Conservation (phyloP, 2,888 invertebrate genomes). For the Dryobota labecula region DNA sequence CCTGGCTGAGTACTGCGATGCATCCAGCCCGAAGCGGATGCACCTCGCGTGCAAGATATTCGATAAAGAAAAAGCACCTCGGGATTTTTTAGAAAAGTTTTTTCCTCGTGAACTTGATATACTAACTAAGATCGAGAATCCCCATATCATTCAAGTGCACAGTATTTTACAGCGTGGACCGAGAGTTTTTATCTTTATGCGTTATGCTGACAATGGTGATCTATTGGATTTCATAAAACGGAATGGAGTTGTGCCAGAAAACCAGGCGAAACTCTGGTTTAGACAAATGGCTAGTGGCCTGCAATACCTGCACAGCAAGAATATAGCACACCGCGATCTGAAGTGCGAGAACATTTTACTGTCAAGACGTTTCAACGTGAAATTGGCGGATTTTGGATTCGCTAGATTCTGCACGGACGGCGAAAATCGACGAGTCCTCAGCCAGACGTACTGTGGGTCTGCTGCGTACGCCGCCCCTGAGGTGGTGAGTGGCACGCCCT, state of each 20-base stretch:
- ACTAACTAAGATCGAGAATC: slow-evolving; percentile 96
- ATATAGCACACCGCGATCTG: slow-evolving; percentile 97
- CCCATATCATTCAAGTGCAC: slow-evolving; percentile 97
- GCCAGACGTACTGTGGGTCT: slow-evolving; percentile 98
- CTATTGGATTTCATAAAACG: slow-evolving; percentile 95
- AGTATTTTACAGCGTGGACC: slow-evolving; percentile 96
- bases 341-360: slow-evolving; percentile 98
- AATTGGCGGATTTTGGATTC: slow-evolving; percentile 98
- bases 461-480: slow-evolving; percentile 99
- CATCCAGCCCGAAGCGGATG: slow-evolving; percentile 92
- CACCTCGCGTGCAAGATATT: slow-evolving; percentile 97
- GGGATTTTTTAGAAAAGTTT: slow-evolving; percentile 97
- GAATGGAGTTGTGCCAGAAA: slow-evolving; percentile 94
- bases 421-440: slow-evolving; percentile 94
- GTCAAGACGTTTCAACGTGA: slow-evolving; percentile 96
- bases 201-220: slow-evolving; percentile 97
- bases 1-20: slow-evolving; percentile 95
- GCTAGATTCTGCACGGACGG: slow-evolving; percentile 95
- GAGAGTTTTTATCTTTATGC: slow-evolving; percentile 97
- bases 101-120: slow-evolving; percentile 98
- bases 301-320: slow-evolving; percentile 95
- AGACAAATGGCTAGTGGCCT: slow-evolving; percentile 96
- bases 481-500: slow-evolving; percentile 96
- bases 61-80: slow-evolving; percentile 96
- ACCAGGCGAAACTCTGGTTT: slow-evolving; percentile 96